Evolutionary conservation across 2,113 vertebrate species (phyloP).

Genomic region (Heptranchias perlo): DNA sequence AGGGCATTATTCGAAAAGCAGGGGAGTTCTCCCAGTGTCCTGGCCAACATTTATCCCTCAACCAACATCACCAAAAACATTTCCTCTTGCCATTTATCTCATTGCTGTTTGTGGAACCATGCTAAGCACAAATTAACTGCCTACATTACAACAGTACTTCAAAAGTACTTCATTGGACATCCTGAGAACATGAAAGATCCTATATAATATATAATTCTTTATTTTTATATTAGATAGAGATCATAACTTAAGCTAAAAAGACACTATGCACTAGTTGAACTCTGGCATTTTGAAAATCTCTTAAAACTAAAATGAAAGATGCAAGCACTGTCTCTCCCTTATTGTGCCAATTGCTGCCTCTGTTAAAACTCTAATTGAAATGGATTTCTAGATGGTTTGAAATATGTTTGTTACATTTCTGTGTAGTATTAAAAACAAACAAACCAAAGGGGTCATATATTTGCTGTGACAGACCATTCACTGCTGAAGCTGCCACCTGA

Average conservation of each 20-base stretch:
- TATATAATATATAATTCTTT: background rate
- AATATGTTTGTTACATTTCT: background rate
- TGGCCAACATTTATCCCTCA: background rate
- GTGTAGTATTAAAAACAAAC: background rate
- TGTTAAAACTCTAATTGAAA: background rate
- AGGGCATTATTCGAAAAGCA: background rate
- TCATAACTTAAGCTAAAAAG: background rate
- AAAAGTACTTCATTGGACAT: background rate
- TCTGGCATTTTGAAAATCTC: background rate
- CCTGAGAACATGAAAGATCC: background rate
- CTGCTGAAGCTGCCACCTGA: slow-evolving; percentile 43
- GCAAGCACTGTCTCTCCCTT: background rate
- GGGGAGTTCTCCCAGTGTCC: background rate
- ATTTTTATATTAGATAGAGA: background rate
- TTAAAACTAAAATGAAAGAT: background rate
- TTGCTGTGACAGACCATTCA: slow-evolving; percentile 43
- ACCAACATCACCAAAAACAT: background rate
- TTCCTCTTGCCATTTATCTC: background rate
- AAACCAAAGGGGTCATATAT: slow-evolving; percentile 28
- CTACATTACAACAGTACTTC: background rate
- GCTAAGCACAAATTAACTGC: background rate
- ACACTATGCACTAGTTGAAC: background rate
- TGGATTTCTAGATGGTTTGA: background rate
- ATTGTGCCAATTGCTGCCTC: background rate
- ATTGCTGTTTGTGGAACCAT: background rate